Evolutionary conservation across 2,113 vertebrate genomes (phyloP), one percentile per base, ranked within the genome.

Genomic region (Ophiodon elongatus): DNA sequence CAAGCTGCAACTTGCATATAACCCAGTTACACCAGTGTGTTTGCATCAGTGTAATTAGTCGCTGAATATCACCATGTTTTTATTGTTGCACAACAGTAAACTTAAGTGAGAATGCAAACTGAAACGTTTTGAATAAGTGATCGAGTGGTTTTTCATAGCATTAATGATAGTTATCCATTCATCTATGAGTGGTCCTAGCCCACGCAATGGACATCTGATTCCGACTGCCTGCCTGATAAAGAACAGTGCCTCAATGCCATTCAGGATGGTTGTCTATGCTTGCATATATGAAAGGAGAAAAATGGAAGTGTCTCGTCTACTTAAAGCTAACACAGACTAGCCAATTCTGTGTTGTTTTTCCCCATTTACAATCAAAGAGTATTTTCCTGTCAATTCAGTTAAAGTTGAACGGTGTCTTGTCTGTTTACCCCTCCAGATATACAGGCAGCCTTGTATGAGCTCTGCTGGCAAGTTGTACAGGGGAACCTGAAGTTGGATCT

Each of bases 401-500:
- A 15, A 27, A 52, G 3, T 23, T 62, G 11, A 60, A 29, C 8
- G 10, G 23, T 76, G 13, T 83, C 57, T 78, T 73, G 19, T 90
- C 72, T 92, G 66, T 92, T 87, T 86, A 89, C n/a, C 85, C 86
- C 64, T 83, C 64, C 91, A 99, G 98, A 99, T 89, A 96, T 97
- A 84, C 98, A 99, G 76, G 95, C 98, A 52, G 97, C 96, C 90
- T 93, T 99, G 71, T 99, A 99, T 82, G 97, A 98, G 86, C 96
- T 99, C 87, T 97, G 97, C 82, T 98, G 95, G 85, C 97, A 99
- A 0, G 97, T 97, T 73, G 95, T 99, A 88, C 97, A 96, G 90
- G 98, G 98, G 84, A 97, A 95, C 93, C 92, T 99, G 80, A 99
- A 99, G 94, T 95, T 97, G 87, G 98, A 99, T 80, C 96, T 98